phyloP scores from a whole-genome alignment of 1,140 invertebrate species.

The Pemphigus obesinymphae region DNA sequence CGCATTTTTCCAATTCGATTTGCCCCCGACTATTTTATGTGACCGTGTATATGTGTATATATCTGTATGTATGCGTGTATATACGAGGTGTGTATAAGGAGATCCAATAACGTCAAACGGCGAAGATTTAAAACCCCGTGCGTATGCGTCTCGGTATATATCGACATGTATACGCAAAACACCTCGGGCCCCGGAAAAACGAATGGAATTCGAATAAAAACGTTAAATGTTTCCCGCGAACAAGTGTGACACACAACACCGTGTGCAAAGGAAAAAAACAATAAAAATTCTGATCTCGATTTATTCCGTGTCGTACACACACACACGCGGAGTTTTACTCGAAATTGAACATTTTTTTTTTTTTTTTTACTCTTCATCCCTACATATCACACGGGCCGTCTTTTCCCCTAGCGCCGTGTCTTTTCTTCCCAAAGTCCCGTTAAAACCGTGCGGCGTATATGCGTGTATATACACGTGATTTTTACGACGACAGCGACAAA shows the following conservation, averaged over 20 bases:
- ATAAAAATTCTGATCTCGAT: slow-evolving; percentile 40
- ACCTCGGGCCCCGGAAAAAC: background rate
- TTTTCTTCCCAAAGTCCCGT: background rate
- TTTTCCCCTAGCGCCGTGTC: background rate
- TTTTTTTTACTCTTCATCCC: background rate
- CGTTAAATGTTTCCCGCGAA: slow-evolving; percentile 1
- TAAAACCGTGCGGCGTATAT: background rate
- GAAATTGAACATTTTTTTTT: background rate
- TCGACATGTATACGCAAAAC: background rate
- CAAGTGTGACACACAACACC: background rate
- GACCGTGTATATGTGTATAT: background rate
- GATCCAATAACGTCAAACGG: slow-evolving; percentile 39
- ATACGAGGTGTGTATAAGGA: background rate
- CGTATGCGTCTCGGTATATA: background rate
- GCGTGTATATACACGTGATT: background rate
- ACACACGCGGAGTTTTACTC: background rate
- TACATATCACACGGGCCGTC: background rate
- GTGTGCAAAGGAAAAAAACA: slow-evolving; percentile 20
- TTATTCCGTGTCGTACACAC: slow-evolving; percentile 14
- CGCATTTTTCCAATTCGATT: slow-evolving; percentile 6
- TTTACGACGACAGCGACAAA: slow-evolving; percentile 35
- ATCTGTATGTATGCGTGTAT: background rate
- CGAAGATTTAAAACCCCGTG: slow-evolving; percentile 18
- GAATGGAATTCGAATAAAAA: slow-evolving; percentile 40
- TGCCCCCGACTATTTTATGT: background rate